Evolutionary conservation across 2,797 vertebrate species (phyloP), one percentile per base, ranked within the genome.

Genomic region (Trachurus trachurus): DNA sequence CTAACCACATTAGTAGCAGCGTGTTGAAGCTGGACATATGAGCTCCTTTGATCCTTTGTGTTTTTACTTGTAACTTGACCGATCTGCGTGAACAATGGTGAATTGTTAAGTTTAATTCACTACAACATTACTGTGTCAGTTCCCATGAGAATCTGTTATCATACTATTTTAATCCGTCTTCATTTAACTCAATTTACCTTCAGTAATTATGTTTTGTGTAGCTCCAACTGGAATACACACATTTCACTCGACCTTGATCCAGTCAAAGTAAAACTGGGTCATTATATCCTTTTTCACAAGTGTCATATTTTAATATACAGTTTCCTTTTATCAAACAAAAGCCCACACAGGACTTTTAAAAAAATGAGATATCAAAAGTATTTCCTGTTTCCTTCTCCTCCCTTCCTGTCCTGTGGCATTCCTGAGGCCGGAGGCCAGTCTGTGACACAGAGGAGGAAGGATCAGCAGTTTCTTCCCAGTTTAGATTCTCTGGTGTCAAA

Each of bases 301-400:
- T 82, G 71, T 86, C 76, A 81, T 19, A 64, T 81, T 85, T 80
- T 61, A 83, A 84, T 40, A 63, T 15, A 63, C 29, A 50, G 59
- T 62, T 87, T 88, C 78, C 73, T 72, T 65, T 80, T 44, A 76
- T 81, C 61, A 83, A 84, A 90, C 64, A 81, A 81, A 87, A 74
- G 63, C 66, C 78, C 67, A 66, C 58, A 75, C 42, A 83, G 66
- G 77, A 84, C 70, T 82, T 26, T 1, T 1, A 61, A 74, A 68
- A 78, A 83, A 76, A 64, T 47, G 75, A 77, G 74, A 50, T 57
- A 80, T 83, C 67, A 93, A 87, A 90, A 91, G 83, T 63, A 92
- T 94, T 94, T 94, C 92, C 93, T 92, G 85, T 87, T 91, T 88
- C 85, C 75, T 52, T 80, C 85, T 71, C 82, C 86, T 84, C 88